Percentiles rank a stretch among this genome's conserved stretches.
These are phyloP conservation scores for Oryctes rhinoceros DNA, from an alignment of 1,140 invertebrate genomes.

Conservation along the genomic window DNA sequence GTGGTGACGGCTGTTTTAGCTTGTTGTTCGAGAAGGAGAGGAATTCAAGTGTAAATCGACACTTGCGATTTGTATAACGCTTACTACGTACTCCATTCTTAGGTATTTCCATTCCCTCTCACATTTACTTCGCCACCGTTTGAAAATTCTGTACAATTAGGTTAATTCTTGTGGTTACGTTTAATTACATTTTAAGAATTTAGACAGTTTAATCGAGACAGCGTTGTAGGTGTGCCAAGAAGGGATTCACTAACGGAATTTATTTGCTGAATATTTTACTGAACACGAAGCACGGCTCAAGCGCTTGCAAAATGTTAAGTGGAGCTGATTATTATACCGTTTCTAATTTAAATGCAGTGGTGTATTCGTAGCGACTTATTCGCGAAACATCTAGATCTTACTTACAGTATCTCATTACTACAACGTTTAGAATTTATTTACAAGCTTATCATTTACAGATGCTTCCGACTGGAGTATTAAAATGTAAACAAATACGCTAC, in stretches of 20 bases:
- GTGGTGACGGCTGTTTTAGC: neutral
- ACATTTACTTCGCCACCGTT: neutral
- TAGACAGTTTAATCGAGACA: slow-evolving; percentile 4
- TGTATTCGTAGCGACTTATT: neutral
- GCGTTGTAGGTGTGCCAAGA: slow-evolving; percentile 7
- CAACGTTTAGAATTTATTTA: too few relatives aligned
- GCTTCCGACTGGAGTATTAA: too few relatives aligned
- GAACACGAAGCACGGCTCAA: neutral
- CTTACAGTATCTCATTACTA: neutral
- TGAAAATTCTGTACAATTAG: slow-evolving; percentile 15
- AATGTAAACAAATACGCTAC: too few relatives aligned
- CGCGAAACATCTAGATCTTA: neutral
- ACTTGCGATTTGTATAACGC: neutral
- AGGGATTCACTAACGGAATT: slow-evolving; percentile 4
- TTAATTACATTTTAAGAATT: slow-evolving; percentile 7
- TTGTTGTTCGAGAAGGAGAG: neutral
- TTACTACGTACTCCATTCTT: neutral
- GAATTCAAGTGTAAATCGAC: neutral
- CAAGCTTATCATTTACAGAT: too few relatives aligned
- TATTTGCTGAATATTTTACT: neutral
- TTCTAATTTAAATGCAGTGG: neutral
- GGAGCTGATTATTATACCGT: neutral
- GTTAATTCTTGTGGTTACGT: neutral
- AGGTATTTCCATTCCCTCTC: neutral
- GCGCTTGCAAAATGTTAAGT: slow-evolving; percentile 1